Evolutionary conservation across 2,797 vertebrate species (phyloP).

Genomic region (Chelidonichthys spinosus): DNA sequence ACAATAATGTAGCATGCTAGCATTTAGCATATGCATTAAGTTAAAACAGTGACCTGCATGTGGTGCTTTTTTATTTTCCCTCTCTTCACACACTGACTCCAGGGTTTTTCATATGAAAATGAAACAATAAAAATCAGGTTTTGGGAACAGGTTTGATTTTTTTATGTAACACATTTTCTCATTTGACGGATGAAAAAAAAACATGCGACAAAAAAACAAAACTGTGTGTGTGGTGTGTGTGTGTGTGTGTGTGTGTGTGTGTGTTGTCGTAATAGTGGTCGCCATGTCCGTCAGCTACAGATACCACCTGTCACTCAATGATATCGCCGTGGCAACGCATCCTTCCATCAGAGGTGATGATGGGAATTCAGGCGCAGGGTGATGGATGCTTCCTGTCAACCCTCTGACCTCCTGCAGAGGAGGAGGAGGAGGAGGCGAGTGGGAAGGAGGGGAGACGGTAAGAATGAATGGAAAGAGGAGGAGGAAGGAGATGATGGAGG

Average conservation of each 20-base stretch:
- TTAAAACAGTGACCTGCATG: no score
- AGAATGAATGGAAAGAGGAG: no score
- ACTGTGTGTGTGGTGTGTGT: slow-evolving; percentile 3
- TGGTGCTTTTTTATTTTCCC: no score
- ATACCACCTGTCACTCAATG: slow-evolving; percentile 43
- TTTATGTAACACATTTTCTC: no score
- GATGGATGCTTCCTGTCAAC: slow-evolving; percentile 37
- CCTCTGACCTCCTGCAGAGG: slow-evolving; percentile 19
- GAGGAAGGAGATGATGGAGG: neutral
- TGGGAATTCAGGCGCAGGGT: neutral
- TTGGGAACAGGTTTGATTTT: no score
- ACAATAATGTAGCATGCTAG: no score
- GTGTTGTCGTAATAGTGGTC: neutral
- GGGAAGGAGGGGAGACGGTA: neutral
- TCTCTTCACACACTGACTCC: no score
- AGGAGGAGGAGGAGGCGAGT: neutral
- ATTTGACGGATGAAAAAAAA: no score
- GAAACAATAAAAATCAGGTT: no score
- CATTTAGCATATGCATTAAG: no score
- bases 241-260: slow-evolving; percentile 16
- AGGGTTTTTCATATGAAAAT: no score
- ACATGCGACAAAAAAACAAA: no score
- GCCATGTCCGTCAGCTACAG: slow-evolving; percentile 12
- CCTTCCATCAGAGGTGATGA: slow-evolving; percentile 6
- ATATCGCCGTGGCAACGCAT: slow-evolving; percentile 27